Conservation (phyloP, 2,888 invertebrate genomes). For the Noctua janthina region DNA sequence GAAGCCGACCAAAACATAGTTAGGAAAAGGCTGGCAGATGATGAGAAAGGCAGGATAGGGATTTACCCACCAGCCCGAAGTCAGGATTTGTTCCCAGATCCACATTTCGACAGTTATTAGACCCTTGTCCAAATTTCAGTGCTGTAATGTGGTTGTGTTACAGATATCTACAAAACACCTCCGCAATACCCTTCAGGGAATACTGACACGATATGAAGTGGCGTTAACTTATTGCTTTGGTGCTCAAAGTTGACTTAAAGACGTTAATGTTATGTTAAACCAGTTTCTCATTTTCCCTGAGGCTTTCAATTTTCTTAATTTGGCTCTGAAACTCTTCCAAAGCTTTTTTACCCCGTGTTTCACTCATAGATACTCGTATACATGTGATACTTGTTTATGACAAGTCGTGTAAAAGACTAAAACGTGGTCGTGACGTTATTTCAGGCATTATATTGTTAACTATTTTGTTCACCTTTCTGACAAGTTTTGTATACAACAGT, state of each 20-base stretch:
- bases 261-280: no score
- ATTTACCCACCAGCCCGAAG: background rate
- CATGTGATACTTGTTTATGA: background rate
- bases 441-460: no score
- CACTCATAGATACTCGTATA: background rate
- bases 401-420: background rate
- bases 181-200: background rate
- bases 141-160: background rate
- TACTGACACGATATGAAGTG: background rate
- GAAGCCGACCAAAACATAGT: no score
- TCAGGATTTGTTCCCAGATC: background rate
- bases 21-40: no score
- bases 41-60: no score
- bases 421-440: background rate
- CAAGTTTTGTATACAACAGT: no score
- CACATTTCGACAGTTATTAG: background rate
- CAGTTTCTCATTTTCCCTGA: background rate
- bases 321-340: background rate
- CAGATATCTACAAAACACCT: background rate
- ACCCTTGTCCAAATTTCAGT: background rate
- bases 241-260: background rate
- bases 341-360: background rate
- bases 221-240: background rate
- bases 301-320: background rate
- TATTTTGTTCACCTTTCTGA: no score